Conservation (phyloP, 2,797 vertebrate genomes). For the Gymnodraco acuticeps region DNA sequence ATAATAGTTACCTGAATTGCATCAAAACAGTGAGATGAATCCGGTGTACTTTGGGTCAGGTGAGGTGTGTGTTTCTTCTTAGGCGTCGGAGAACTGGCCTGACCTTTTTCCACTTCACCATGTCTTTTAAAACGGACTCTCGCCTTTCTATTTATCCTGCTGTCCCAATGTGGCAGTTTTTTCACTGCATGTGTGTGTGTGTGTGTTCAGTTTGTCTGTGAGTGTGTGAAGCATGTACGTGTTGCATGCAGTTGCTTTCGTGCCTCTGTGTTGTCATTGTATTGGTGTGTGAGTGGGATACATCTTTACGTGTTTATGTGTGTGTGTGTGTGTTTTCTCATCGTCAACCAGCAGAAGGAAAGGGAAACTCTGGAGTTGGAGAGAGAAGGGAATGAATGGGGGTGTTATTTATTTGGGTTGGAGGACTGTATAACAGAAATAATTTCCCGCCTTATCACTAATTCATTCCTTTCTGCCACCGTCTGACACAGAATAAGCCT, state of each 20-base stretch:
- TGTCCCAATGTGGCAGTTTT: conserved; percentile 63
- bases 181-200: conserved; percentile 21
- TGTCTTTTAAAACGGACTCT: conserved; percentile 55
- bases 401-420: conserved; percentile 80
- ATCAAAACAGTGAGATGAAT: not conserved
- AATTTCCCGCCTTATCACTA: conserved; percentile 72
- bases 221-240: conserved; percentile 19
- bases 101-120: conserved; percentile 63
- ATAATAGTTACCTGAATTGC: not conserved
- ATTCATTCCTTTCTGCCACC: conserved; percentile 63
- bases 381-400: conserved; percentile 69
- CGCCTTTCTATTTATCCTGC: conserved; percentile 76
- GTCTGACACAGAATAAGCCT: conserved; percentile 26
- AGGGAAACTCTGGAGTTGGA: conserved; percentile 33
- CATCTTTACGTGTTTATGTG: conserved; percentile 29
- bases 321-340: conserved; percentile 19
- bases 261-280: conserved; percentile 21
- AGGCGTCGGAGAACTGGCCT: conserved; percentile 57
- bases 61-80: conserved; percentile 63
- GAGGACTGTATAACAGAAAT: conserved; percentile 62
- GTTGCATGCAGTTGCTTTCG: not conserved
- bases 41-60: conserved; percentile 51
- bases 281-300: conserved; percentile 32
- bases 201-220: not conserved
- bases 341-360: conserved; percentile 37